These are phyloP conservation scores for Drosophila nasuta DNA, from an alignment of 1,140 invertebrate species.

Conservation along the genomic window DNA sequence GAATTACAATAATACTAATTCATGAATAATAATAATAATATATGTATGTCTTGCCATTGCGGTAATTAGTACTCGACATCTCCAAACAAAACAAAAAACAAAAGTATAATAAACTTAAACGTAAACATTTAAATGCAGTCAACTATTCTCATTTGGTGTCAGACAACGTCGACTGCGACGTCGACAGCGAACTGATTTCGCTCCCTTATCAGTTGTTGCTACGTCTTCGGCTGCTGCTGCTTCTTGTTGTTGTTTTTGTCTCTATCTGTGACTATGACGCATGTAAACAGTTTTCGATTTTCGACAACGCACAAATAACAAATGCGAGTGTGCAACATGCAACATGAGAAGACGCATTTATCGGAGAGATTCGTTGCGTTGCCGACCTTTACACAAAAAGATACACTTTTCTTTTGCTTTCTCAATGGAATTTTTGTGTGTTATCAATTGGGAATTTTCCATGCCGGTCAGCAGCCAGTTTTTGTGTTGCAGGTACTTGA, in stretches of 20 bases:
- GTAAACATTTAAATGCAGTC: constrained; percentile 42
- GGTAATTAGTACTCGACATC: constrained; percentile 63
- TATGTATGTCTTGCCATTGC: constrained; percentile 15
- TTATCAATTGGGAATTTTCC: constrained; percentile 71
- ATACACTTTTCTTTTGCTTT: constrained; percentile 23
- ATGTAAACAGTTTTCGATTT: constrained; percentile 27
- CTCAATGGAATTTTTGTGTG: constrained; percentile 49
- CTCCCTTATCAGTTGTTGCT: constrained; percentile 24
- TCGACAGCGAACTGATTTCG: constrained; percentile 15
- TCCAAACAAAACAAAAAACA: constrained; percentile 46
- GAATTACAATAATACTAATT: constrained; percentile 18
- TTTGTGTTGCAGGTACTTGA: not conserved
- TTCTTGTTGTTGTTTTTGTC: not conserved
- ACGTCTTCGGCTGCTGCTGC: not conserved
- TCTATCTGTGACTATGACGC: not conserved
- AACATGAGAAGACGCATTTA: constrained; percentile 9
- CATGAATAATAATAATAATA: constrained; percentile 8
- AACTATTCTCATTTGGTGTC: constrained; percentile 9
- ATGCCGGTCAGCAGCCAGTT: constrained; percentile 35
- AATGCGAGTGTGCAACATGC: constrained; percentile 14
- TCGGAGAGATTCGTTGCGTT: constrained; percentile 4
- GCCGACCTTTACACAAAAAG: constrained; percentile 14
- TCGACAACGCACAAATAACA: constrained; percentile 3
- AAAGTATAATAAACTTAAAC: constrained; percentile 44
- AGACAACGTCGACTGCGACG: not conserved